Conservation (phyloP, 1,140 invertebrate genomes). For the Dreissena rostriformis region DNA sequence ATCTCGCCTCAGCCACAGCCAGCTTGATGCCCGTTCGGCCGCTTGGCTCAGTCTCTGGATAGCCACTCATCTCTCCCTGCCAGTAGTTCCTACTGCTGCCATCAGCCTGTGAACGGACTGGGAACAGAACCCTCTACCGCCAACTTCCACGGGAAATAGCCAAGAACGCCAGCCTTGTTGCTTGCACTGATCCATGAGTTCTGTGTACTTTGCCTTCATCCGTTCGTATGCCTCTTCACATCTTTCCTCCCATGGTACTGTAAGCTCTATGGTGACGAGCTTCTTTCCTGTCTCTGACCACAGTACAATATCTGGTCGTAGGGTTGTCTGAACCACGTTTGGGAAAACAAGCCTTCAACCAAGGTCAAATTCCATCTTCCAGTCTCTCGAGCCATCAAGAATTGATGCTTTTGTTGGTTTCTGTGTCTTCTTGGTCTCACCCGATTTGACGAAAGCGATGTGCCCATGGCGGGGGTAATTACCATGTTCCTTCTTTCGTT, state of each 20-base stretch:
- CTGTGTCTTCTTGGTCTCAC: conserved; percentile 3
- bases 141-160: conserved; percentile 19
- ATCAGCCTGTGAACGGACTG: conserved; percentile 28
- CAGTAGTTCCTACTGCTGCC: conserved; percentile 15
- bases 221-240: conserved; percentile 35
- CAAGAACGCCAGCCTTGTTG: too few relatives aligned
- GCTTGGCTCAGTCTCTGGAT: conserved; percentile 21
- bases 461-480: background rate
- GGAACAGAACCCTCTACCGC: background rate
- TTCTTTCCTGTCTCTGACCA: conserved; percentile 36
- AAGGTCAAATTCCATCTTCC: background rate
- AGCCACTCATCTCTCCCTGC: conserved; percentile 2
- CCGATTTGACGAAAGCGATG: background rate
- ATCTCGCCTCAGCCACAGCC: conserved; percentile 1
- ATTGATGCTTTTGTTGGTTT: background rate
- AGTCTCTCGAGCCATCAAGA: background rate
- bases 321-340: conserved; percentile 1
- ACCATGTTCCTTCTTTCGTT: background rate
- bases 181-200: conserved; percentile 15
- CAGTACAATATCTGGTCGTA: conserved; percentile 26
- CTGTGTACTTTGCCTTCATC: conserved; percentile 38
- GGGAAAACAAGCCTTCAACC: background rate
- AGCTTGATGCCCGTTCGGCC: conserved; percentile 22
- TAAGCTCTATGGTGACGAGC: conserved; percentile 29
- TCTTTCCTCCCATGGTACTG: conserved; percentile 17